Percentiles rank a stretch among this genome's conserved stretches.
Evolutionary conservation across 2,888 invertebrate species (phyloP).

Genomic region (Hipparchia sbordonii): DNA sequence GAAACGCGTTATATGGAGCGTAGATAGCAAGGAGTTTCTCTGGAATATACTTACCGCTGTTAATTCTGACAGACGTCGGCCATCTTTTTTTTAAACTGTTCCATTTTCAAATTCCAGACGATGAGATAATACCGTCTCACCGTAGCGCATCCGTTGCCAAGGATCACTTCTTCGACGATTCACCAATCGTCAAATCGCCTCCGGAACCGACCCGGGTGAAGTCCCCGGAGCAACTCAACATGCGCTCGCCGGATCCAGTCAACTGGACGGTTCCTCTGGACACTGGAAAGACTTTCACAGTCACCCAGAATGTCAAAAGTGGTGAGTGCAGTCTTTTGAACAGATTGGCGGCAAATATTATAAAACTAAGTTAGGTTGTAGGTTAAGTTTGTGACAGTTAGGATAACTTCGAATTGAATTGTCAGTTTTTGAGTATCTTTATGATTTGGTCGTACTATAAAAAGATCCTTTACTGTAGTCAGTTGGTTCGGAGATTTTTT

Average conservation of each 20-base stretch:
- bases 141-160: constrained; percentile 80
- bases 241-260: constrained; percentile 96
- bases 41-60: no score
- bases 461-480: constrained; percentile 27
- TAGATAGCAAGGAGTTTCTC: no score
- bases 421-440: constrained; percentile 21
- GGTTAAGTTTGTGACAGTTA: constrained; percentile 30
- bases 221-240: constrained; percentile 95
- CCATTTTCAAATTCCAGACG: constrained; percentile 57
- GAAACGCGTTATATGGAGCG: no score
- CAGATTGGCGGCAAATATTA: constrained; percentile 61
- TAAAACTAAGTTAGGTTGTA: constrained; percentile 51
- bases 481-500: constrained; percentile 24
- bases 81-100: not conserved
- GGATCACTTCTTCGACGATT: constrained; percentile 80
- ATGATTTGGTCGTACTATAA: constrained; percentile 23
- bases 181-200: constrained; percentile 92
- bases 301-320: constrained; percentile 93
- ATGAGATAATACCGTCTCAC: constrained; percentile 69
- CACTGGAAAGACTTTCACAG: constrained; percentile 96
- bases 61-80: not conserved
- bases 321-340: constrained; percentile 72
- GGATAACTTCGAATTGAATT: constrained; percentile 28
- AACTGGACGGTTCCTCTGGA: constrained; percentile 97
- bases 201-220: constrained; percentile 96